Base-by-base conservation (phyloP, 2,888 invertebrate species). In the Leucophora obtusa region DNA sequence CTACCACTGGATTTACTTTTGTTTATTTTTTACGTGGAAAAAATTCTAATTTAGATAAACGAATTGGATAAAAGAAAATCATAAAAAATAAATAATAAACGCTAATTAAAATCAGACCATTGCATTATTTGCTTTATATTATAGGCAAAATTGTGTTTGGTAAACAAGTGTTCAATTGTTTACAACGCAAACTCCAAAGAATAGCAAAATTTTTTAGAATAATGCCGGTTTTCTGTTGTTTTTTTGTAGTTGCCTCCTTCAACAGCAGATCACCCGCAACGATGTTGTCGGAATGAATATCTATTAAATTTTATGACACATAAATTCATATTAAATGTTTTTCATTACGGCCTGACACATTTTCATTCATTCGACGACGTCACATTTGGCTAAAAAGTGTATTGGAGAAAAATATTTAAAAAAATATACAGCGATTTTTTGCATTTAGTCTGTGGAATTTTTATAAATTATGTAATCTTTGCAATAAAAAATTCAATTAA, bases 391-490 rank as follows among this genome's bases (percentile, higher is more conserved):
- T 62, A 65, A 68, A 33, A 72, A 51, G 53, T 70, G 43, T 77
- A 50, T 53, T 69, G 75, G 75, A 75, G 51, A 73, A 74, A 28
- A 43, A 33, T 47, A 11, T 59, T 53, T 15, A 17, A 50, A 10
- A 14, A 47, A 14, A 47, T 28, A 21, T 17, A 43, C 51, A 59
- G 76, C 72, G 33, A 59, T 54, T 15, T n/a, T 51, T 5, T 50
- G 28, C 10, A 56, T 17, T 68, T 68, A 21, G 28, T 53, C 28
- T 14, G 65, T 74, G 66, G 63, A 82, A 75, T 62, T 68, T 69
- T 47, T 9, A 74, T 38, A 53, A 82, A 75, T 78, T 82, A 79
- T 82, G 78, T 82, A 79, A 79, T 79, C 60, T 6, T 43, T 18
- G 24, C 10, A 38, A 68, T 33, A 53, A 53, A 24, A 47, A 47